Conservation (phyloP, 2,888 invertebrate genomes). For the Protophormia terraenovae region DNA sequence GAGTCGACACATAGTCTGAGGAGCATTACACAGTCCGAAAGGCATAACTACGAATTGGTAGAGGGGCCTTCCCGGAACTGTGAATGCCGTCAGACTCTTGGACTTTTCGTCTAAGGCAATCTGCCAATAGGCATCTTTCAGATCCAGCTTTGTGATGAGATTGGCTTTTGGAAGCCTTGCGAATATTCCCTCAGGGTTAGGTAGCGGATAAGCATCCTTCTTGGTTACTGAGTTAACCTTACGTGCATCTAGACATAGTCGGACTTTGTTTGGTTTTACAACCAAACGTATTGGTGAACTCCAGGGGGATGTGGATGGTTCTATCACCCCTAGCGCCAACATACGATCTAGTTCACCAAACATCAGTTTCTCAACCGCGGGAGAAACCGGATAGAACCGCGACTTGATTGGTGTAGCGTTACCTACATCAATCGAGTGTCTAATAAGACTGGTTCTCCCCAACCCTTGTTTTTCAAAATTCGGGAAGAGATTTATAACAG, state of each 20-base stretch:
- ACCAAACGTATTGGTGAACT: conserved; percentile 56
- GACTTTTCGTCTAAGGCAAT: conserved; percentile 53
- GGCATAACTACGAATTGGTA: conserved; percentile 65
- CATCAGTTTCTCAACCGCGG: conserved; percentile 60
- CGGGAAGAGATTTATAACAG: conserved; percentile 16
- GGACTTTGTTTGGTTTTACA: conserved; percentile 43
- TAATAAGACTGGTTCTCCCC: conserved; percentile 49
- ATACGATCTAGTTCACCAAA: conserved; percentile 73
- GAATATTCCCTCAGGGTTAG: conserved; percentile 55
- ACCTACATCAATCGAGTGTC: conserved; percentile 61
- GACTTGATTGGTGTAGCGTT: conserved; percentile 61
- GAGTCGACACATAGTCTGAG: conserved; percentile 56
- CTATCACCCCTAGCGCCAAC: conserved; percentile 72
- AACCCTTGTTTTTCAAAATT: conserved; percentile 27
- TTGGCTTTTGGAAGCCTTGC: conserved; percentile 47
- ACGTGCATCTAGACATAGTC: conserved; percentile 52
- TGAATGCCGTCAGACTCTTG: conserved; percentile 56
- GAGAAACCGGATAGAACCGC: conserved; percentile 62
- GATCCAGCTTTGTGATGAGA: conserved; percentile 57
- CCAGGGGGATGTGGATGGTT: conserved; percentile 69
- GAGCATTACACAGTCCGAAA: conserved; percentile 63
- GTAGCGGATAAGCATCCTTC: conserved; percentile 57
- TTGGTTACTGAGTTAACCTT: conserved; percentile 50
- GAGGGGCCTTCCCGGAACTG: conserved; percentile 58
- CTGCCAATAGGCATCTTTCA: conserved; percentile 60